Evolutionary conservation across 2,888 invertebrate genomes (phyloP).

Genomic region (Cinara cedri): DNA sequence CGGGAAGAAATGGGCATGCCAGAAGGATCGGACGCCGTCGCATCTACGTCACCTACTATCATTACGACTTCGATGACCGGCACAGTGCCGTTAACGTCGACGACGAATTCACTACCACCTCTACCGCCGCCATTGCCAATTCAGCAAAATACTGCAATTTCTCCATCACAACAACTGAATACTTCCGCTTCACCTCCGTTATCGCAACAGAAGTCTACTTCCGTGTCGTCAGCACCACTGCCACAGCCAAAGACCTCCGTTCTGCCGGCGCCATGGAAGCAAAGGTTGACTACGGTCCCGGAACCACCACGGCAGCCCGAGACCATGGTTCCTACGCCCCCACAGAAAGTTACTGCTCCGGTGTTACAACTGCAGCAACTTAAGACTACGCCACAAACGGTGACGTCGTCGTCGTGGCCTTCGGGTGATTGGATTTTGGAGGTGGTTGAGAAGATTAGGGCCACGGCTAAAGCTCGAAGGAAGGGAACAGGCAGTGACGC

Average conservation of each 20-base stretch:
- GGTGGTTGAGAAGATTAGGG: conserved; percentile 8
- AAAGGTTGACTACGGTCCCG: not conserved
- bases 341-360: too few relatives aligned
- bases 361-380: not conserved
- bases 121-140: too few relatives aligned
- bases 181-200: too few relatives aligned
- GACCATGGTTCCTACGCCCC: not conserved
- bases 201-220: too few relatives aligned
- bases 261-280: not conserved
- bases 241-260: not conserved
- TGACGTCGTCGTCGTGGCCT: conserved; percentile 20
- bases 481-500: not conserved
- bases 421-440: conserved; percentile 40
- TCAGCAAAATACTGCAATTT: too few relatives aligned
- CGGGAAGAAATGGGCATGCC: conserved; percentile 15
- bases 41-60: too few relatives aligned
- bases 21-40: too few relatives aligned
- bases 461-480: not conserved
- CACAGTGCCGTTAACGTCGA: too few relatives aligned
- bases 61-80: too few relatives aligned
- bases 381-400: not conserved
- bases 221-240: too few relatives aligned
- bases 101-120: too few relatives aligned
- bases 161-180: too few relatives aligned
- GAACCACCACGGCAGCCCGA: not conserved